Base-by-base conservation (phyloP, 1,140 invertebrate species). In the Polyergus mexicanus region DNA sequence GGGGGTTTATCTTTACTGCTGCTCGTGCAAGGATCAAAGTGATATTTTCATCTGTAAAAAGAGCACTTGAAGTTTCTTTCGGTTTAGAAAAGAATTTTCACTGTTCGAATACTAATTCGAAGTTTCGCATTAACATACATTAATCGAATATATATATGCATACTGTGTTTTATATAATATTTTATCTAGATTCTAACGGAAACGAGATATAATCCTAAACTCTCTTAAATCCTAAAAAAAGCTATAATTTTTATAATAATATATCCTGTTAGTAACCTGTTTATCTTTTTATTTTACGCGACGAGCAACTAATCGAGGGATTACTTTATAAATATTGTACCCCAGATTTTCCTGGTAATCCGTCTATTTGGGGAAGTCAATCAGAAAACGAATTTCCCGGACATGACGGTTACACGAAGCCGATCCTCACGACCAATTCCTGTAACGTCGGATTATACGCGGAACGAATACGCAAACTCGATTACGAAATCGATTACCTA, bases 401-500 rank as follows among this genome's bases (percentile, higher is more conserved):
- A 56, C 44, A 65, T 16, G 76, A 80, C 76, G 44, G 76, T 54
- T 78, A 66, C 75, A 78, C 75, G 75, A 60, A 25, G 13, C 75
- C 75, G 76, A 68, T 80, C 25, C 25, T 80, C 63, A 47, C 76
- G 38, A 69, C n/a, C 63, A 80, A 80, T 80, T 69, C 63, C 75
- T 78, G 41, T 78, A 78, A 78, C 75, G 35, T 78, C 60, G 44
- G 47, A 80, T 78, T 78, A 76, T 44, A 80, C 47, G 62, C 44
- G 32, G 63, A 63, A 22, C 77, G 77, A 80, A 69, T 80, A 58
- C 77, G 65, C 63, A 32, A 80, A 69, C 77, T 80, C 77, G 65
- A 80, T 80, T 80, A 69, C 63, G 47, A 58, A 69, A 69, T 80
- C 77, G 77, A 80, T 80, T 69, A 69, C 77, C 76, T 68, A 80